Percentiles rank a stretch among this genome's conserved stretches.
These are phyloP conservation scores for Diachasma alloeum DNA, from an alignment of 1,140 invertebrate species.

Conservation along the genomic window DNA sequence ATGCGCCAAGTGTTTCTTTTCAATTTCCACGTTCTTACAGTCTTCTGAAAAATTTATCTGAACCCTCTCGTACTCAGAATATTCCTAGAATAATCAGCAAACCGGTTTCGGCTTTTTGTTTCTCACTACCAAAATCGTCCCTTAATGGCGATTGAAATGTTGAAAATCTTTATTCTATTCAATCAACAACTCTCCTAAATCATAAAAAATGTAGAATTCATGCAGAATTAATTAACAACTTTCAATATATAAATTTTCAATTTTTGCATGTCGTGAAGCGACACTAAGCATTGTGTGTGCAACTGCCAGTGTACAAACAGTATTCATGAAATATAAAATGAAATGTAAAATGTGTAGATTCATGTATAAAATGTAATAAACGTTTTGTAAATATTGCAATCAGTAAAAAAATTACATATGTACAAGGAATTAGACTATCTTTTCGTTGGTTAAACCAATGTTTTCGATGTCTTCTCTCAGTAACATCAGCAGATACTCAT, in stretches of 20 bases:
- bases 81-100: too few relatives aligned
- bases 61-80: too few relatives aligned
- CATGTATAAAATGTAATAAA: background rate
- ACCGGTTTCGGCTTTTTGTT: too few relatives aligned
- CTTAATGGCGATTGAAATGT: too few relatives aligned
- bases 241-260: background rate
- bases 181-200: background rate
- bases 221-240: background rate
- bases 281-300: constrained; percentile 28
- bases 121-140: too few relatives aligned
- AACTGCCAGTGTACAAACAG: constrained; percentile 24
- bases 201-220: background rate
- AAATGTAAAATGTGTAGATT: background rate
- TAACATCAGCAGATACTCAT: constrained; percentile 1
- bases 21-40: too few relatives aligned
- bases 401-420: background rate
- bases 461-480: background rate
- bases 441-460: background rate
- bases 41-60: too few relatives aligned
- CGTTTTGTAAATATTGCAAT: background rate
- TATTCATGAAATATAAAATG: background rate
- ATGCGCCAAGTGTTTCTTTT: too few relatives aligned
- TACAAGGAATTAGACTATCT: background rate
- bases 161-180: too few relatives aligned
- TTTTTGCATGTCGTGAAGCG: constrained; percentile 15